Evolutionary conservation across 2,113 vertebrate species (phyloP).

Genomic region (Cyanoliseus patagonus): DNA sequence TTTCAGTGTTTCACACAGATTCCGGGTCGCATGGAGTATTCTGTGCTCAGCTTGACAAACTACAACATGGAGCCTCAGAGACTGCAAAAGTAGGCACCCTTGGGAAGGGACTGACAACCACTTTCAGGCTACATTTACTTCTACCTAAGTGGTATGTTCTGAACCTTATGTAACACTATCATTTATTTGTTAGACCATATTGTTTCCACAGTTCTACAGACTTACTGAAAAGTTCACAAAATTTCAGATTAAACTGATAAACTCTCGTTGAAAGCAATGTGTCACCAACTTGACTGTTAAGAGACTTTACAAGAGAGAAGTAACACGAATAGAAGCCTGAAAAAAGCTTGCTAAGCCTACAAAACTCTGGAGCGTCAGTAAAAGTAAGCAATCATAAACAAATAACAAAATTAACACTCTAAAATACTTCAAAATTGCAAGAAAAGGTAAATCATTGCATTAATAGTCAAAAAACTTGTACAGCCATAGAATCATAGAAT

Average conservation of each 20-base stretch:
- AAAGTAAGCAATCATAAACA: neutral
- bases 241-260: neutral
- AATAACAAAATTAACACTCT: neutral
- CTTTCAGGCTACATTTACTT: neutral
- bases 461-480: neutral
- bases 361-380: neutral
- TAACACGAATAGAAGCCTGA: neutral
- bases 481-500: neutral
- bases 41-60: neutral
- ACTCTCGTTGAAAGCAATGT: neutral
- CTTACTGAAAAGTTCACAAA: neutral
- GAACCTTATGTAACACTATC: neutral
- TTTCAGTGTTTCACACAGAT: neutral
- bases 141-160: neutral
- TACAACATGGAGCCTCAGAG: fast-evolving
- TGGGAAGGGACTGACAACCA: neutral
- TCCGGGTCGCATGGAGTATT: neutral
- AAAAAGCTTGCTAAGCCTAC: neutral
- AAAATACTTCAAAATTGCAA: neutral
- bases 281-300: neutral
- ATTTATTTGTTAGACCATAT: neutral
- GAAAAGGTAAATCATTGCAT: neutral
- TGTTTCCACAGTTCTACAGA: neutral
- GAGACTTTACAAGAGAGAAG: neutral
- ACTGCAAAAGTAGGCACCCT: neutral